These are phyloP conservation scores for Phainopepla nitens DNA, from an alignment of 2,113 vertebrate genomes.

Conservation along the genomic window DNA sequence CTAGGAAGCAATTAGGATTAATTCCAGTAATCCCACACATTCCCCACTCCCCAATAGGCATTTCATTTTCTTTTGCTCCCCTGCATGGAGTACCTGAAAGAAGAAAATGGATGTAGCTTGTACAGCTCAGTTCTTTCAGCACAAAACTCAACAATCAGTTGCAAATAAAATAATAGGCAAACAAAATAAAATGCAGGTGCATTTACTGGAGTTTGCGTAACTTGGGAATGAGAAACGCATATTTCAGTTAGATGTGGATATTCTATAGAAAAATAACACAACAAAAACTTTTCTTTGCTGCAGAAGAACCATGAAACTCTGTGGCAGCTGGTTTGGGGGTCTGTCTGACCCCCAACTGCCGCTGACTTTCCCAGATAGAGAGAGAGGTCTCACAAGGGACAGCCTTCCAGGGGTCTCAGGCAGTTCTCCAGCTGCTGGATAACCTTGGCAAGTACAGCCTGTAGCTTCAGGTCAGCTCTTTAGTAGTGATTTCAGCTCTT, in stretches of 20 bases:
- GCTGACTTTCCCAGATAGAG: too few relatives aligned
- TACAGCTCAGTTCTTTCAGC: neutral
- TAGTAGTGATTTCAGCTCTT: too few relatives aligned
- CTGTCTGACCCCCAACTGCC: too few relatives aligned
- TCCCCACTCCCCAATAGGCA: neutral
- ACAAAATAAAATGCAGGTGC: neutral
- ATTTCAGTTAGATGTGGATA: neutral
- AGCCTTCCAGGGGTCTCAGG: too few relatives aligned
- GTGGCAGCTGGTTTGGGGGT: too few relatives aligned
- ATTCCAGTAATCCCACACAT: neutral
- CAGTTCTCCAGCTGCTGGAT: too few relatives aligned
- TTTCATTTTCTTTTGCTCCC: neutral
- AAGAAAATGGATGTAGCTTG: neutral
- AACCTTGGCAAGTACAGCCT: too few relatives aligned
- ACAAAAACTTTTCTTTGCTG: neutral
- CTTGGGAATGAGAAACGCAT: neutral
- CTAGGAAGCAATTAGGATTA: conserved; percentile 54
- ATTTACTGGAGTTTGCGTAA: neutral
- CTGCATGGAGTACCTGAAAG: neutral
- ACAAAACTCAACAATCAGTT: neutral
- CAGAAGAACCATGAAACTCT: neutral
- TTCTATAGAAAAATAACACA: neutral
- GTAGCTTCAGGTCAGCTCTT: too few relatives aligned
- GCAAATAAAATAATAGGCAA: neutral
- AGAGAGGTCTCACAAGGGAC: too few relatives aligned